These are phyloP conservation scores for Drosophila helvetica DNA, from an alignment of 2,888 invertebrate species.

Conservation along the genomic window DNA sequence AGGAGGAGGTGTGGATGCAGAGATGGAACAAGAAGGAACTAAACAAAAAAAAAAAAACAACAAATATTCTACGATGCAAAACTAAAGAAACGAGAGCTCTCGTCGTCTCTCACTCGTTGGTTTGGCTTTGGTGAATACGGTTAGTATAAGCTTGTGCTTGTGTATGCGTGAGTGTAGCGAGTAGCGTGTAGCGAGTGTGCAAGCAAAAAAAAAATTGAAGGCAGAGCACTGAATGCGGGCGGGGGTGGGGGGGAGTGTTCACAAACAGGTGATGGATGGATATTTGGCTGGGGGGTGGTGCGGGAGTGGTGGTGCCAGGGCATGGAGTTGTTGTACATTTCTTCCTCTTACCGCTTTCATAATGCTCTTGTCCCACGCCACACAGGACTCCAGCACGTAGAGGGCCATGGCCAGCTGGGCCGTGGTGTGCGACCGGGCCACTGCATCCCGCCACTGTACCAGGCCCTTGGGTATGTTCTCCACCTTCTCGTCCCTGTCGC, in stretches of 20 bases:
- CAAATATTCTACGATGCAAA: conserved; percentile 9
- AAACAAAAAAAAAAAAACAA: neutral
- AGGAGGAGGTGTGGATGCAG: neutral
- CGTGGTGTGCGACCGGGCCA: conserved; percentile 92
- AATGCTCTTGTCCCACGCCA: conserved; percentile 99
- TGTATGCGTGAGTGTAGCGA: conserved; percentile 20
- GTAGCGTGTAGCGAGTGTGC: conserved; percentile 17
- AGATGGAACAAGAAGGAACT: neutral
- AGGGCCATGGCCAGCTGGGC: conserved; percentile 96
- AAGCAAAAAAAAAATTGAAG: conserved; percentile 6
- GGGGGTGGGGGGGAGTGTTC: neutral
- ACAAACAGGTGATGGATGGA: too few species aligned
- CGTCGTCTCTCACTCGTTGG: conserved; percentile 1
- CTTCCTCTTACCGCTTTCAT: conserved; percentile 96
- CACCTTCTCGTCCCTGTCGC: conserved; percentile 82
- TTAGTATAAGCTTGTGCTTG: neutral
- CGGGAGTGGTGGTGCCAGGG: conserved; percentile 4
- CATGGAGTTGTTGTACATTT: neutral
- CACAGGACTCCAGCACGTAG: conserved; percentile 94
- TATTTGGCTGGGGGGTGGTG: conserved; percentile 3
- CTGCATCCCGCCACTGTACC: conserved; percentile 95
- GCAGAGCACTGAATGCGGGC: conserved; percentile 23
- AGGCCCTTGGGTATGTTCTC: conserved; percentile 86
- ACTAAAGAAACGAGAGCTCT: neutral
- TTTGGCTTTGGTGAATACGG: neutral